Evolutionary conservation across 2,888 invertebrate genomes (phyloP).

Genomic region (Octodonta nipae): DNA sequence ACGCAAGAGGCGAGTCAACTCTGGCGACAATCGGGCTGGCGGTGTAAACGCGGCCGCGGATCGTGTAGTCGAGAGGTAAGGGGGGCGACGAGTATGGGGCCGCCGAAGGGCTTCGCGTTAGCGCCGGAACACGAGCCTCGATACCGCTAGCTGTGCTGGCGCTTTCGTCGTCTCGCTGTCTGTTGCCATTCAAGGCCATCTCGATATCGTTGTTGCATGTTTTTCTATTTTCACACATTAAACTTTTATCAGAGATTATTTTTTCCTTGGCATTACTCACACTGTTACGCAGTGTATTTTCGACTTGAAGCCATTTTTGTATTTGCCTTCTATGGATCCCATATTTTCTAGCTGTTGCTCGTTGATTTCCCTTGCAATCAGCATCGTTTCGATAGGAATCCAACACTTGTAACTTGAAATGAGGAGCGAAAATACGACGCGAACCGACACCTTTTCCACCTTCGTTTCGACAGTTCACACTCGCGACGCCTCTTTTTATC

Average conservation of each 20-base stretch:
- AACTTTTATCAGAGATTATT: no score
- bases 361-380: conserved; percentile 79
- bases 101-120: conserved; percentile 19
- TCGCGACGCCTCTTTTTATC: conserved; percentile 35
- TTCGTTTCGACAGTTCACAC: conserved; percentile 25
- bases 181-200: conserved; percentile 31
- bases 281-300: conserved; percentile 62
- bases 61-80: conserved; percentile 29
- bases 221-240: no score
- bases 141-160: conserved; percentile 10
- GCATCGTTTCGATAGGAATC: conserved; percentile 76
- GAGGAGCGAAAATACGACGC: conserved; percentile 74
- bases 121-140: conserved; percentile 25
- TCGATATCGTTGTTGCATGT: conserved; percentile 12
- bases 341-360: conserved; percentile 80
- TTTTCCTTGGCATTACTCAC: no score
- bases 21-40: conserved; percentile 24
- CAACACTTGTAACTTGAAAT: conserved; percentile 78
- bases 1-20: conserved; percentile 20
- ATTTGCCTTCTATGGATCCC: conserved; percentile 81
- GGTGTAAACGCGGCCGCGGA: conserved; percentile 22
- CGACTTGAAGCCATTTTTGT: conserved; percentile 84
- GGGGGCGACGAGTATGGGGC: conserved; percentile 16
- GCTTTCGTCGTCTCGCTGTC: conserved; percentile 34
- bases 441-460: conserved; percentile 53